Evolutionary conservation across 2,888 invertebrate species (phyloP), one percentile per base, ranked within the genome.

Genomic region (Standfussiana lucernea): DNA sequence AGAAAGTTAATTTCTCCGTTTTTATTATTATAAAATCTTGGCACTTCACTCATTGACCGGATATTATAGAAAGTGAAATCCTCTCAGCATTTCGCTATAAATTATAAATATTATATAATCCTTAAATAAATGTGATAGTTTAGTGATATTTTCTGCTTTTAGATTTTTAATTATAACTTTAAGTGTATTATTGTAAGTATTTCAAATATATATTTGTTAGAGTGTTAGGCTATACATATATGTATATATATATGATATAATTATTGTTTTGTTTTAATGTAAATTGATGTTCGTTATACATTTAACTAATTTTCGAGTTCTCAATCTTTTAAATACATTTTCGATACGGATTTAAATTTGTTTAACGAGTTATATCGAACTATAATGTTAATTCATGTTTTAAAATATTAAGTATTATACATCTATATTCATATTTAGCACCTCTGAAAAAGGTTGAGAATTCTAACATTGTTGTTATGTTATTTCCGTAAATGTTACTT

Each of bases 141-240:
- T 88, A 88, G 87, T 87, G 88, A 88, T 88, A 88, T 87, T 88
- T 88, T 82, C 76, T 24, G 88, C 88, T 88, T 88, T 84, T 85
- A 82, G 69, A 80, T 65, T 74, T 69, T 76, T 50, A 79, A 80
- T 65, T 65, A 32, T 78, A 68, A 66, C 2, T 62, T 13, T 75
- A 85, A 67, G 35, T 32, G 28, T 40, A 67, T 40, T 40, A 67
- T 40, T 3, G 18, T 74, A 70, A 56, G 28, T 71, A 65, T 45
- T 67, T 73, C 18, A 71, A 68, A 71, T 75, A 70, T 56, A 62
- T 82, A 79, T 72, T 78, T 76, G 56, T 85, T 74, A 72, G 47
- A 45, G 37, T 75, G 71, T 69, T 68, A 56, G 40, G 18, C 64
- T 75, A 28, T 15, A 64, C 15, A 4, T 21, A 10, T 42, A 32